These are phyloP conservation scores for Calameuta filiformis DNA, from an alignment of 2,888 invertebrate genomes.

Conservation along the genomic window DNA sequence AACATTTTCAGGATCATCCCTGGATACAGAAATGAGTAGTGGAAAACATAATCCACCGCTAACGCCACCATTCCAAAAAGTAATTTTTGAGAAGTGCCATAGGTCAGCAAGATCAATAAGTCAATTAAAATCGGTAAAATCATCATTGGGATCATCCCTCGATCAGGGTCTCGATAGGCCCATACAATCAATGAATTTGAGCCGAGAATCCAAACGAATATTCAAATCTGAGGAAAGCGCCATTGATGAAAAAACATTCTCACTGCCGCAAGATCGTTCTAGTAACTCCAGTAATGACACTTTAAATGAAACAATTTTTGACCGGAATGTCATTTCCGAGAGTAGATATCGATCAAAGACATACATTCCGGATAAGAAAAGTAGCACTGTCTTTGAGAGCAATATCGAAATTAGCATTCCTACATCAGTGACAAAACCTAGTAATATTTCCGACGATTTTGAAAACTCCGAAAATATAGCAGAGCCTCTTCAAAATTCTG, in stretches of 20 bases:
- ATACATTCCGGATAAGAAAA: background rate
- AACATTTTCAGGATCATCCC: slow-evolving; percentile 63
- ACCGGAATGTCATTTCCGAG: slow-evolving; percentile 10
- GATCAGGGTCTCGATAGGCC: slow-evolving; percentile 62
- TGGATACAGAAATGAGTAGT: slow-evolving; percentile 57
- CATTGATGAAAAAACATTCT: slow-evolving; percentile 53
- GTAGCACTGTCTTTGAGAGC: slow-evolving; percentile 32
- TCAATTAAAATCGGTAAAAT: slow-evolving; percentile 53
- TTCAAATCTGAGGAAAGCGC: slow-evolving; percentile 63
- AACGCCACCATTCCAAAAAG: slow-evolving; percentile 56
- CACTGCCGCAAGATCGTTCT: slow-evolving; percentile 45
- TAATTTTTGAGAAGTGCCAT: slow-evolving; percentile 56
- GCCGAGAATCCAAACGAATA: slow-evolving; percentile 56
- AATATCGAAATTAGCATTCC: slow-evolving; percentile 61
- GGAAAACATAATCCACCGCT: slow-evolving; percentile 46
- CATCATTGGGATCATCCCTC: slow-evolving; percentile 57
- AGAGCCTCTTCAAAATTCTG: slow-evolving; percentile 32
- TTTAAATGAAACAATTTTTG: slow-evolving; percentile 45
- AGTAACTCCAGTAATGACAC: slow-evolving; percentile 56
- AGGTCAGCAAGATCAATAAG: slow-evolving; percentile 52
- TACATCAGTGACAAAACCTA: slow-evolving; percentile 54
- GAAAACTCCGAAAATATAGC: slow-evolving; percentile 18
- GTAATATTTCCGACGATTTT: slow-evolving; percentile 32
- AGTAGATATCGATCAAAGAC: background rate
- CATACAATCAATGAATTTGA: slow-evolving; percentile 42